Evolutionary conservation across 2,888 invertebrate genomes (phyloP).

Genomic region (Palloptera scutellata): DNA sequence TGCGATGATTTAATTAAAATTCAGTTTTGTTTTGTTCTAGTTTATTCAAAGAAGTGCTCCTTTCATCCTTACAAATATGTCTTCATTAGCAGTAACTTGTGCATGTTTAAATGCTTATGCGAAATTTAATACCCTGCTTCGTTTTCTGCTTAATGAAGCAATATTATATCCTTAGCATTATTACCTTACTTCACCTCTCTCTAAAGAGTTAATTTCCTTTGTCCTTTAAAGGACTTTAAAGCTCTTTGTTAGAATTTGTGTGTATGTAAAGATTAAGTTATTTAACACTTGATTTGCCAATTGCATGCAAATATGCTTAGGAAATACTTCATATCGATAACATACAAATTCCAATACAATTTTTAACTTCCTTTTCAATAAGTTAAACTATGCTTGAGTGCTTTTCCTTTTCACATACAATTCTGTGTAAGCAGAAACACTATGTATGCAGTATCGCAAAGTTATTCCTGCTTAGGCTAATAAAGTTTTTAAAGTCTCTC

Average conservation of each 20-base stretch:
- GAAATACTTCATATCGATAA: background rate
- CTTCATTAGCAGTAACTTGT: background rate
- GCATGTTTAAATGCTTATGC: background rate
- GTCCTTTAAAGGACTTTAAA: too few species aligned
- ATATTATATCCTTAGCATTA: background rate
- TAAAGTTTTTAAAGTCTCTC: too few species aligned
- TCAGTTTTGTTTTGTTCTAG: background rate
- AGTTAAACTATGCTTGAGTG: too few species aligned
- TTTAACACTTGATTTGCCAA: constrained; percentile 40
- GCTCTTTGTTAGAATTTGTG: too few species aligned
- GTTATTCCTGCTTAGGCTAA: too few species aligned
- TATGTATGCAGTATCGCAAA: too few species aligned
- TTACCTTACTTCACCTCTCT: background rate
- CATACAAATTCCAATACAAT: too few species aligned
- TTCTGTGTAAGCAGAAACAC: too few species aligned
- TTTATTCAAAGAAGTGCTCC: background rate
- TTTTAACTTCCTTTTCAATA: too few species aligned
- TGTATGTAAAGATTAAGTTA: constrained; percentile 25
- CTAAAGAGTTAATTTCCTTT: too few species aligned
- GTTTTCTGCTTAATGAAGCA: constrained; percentile 16
- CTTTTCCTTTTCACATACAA: too few species aligned
- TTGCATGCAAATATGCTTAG: constrained; percentile 20
- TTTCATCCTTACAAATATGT: background rate
- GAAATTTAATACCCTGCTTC: background rate
- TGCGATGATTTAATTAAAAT: background rate